Evolutionary conservation across 2,113 vertebrate species (phyloP).

Genomic region (Sialia sialis): DNA sequence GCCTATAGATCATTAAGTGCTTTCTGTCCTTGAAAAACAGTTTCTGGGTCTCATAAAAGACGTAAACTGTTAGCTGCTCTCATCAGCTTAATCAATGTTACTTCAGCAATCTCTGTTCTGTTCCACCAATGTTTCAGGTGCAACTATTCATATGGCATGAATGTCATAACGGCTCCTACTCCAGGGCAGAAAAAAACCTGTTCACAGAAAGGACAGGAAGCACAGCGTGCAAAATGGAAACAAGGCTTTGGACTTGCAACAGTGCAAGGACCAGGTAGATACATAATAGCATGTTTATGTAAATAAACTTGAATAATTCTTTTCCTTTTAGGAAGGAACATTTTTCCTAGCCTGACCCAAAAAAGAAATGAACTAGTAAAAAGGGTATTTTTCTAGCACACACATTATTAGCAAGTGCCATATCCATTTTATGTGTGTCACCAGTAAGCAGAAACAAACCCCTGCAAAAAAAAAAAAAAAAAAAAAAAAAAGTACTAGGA

Average conservation of each 20-base stretch:
- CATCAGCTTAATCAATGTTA: neutral
- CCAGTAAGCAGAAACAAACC: neutral
- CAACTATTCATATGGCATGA: neutral
- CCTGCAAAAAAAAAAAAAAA: neutral
- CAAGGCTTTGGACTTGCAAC: neutral
- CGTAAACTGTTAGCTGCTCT: neutral
- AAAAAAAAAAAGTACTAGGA: neutral
- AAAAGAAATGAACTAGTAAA: neutral
- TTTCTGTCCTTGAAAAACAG: neutral
- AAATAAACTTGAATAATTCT: slow-evolving; percentile 46
- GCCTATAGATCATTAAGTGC: neutral
- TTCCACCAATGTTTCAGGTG: neutral
- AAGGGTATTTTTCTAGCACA: slow-evolving; percentile 13
- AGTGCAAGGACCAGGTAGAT: neutral
- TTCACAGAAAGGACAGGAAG: neutral
- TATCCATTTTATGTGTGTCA: neutral
- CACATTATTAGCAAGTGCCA: slow-evolving; percentile 2
- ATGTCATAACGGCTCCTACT: neutral
- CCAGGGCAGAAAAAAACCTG: neutral
- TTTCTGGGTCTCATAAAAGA: neutral
- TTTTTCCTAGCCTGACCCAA: neutral
- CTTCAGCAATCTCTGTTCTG: neutral
- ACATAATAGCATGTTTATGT: slow-evolving; percentile 15
- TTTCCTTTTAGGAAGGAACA: slow-evolving; percentile 25
- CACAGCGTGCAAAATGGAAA: neutral